Percentiles rank a stretch among this genome's conserved stretches.
Evolutionary conservation across 2,888 invertebrate species (phyloP).

Genomic region (Arrhopalites spinosus): DNA sequence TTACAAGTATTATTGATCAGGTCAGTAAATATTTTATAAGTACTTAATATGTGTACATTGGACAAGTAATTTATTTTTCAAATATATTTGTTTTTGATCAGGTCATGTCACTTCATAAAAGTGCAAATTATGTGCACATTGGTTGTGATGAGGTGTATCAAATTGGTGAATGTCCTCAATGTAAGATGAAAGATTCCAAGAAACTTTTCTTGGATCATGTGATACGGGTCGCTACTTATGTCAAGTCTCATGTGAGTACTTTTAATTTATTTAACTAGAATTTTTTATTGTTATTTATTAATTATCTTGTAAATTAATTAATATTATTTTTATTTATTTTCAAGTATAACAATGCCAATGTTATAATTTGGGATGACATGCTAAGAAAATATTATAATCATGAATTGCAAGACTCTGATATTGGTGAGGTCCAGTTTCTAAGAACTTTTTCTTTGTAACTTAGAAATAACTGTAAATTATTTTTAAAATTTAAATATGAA

Average conservation of each 20-base stretch:
- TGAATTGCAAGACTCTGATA: slow-evolving; percentile 39
- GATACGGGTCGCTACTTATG: slow-evolving; percentile 65
- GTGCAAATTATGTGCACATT: slow-evolving; percentile 60
- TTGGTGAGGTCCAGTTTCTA: slow-evolving; percentile 32
- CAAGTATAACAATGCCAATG: slow-evolving; percentile 30
- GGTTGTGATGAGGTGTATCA: slow-evolving; percentile 62
- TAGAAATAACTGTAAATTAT: too few species aligned
- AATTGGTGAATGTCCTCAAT: slow-evolving; percentile 58
- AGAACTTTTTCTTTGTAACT: too few species aligned
- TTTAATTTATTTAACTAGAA: neutral
- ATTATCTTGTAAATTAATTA: neutral
- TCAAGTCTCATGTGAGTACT: slow-evolving; percentile 59
- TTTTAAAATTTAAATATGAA: too few species aligned
- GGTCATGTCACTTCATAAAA: slow-evolving; percentile 58
- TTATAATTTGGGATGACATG: slow-evolving; percentile 81
- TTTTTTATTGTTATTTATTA: neutral
- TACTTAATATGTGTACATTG: neutral
- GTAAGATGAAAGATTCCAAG: slow-evolving; percentile 59
- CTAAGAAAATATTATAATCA: slow-evolving; percentile 63
- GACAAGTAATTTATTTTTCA: neutral
- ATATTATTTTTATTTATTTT: neutral
- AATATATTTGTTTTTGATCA: slow-evolving; percentile 59
- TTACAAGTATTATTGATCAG: slow-evolving; percentile 58
- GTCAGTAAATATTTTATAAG: too few species aligned
- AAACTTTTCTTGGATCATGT: slow-evolving; percentile 70